phyloP scores from a whole-genome alignment of 2,113 vertebrate species.

The Pelecanoides urinatrix region DNA sequence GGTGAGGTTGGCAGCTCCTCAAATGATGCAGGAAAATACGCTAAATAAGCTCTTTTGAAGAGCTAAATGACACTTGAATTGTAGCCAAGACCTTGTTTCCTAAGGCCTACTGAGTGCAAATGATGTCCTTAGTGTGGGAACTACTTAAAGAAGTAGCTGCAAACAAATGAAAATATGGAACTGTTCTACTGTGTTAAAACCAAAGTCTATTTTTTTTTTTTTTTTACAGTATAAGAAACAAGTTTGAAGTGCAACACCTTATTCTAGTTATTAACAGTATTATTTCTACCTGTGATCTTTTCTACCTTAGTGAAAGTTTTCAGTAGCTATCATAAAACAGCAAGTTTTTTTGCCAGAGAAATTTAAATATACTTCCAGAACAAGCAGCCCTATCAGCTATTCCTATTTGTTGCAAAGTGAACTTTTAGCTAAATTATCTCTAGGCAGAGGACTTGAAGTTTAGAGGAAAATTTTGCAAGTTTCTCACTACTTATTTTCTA shows the following conservation, averaged over 20 bases:
- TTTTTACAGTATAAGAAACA: not conserved
- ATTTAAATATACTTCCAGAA: not conserved
- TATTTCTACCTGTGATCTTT: not conserved
- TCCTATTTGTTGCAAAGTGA: not conserved
- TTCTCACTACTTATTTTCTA: not conserved
- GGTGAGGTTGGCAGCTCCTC: not conserved
- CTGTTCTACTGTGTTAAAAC: not conserved
- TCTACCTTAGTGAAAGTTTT: not conserved
- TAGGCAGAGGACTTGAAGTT: not conserved
- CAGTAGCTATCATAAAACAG: not conserved
- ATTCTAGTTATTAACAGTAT: not conserved
- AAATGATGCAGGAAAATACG: not conserved
- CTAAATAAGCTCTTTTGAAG: constrained; percentile 13
- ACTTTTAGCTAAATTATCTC: not conserved
- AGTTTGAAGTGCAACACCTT: not conserved
- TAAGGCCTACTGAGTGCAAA: not conserved
- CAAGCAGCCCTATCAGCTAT: not conserved
- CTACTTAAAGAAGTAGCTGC: not conserved
- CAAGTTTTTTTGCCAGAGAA: not conserved
- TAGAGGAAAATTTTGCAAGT: not conserved
- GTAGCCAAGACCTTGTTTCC: not conserved
- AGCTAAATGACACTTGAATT: not conserved
- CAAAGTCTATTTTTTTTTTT: not conserved
- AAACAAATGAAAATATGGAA: not conserved
- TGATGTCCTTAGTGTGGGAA: not conserved